These are phyloP conservation scores for Eupristina koningsbergeri DNA, from an alignment of 1,140 invertebrate species.

Conservation along the genomic window DNA sequence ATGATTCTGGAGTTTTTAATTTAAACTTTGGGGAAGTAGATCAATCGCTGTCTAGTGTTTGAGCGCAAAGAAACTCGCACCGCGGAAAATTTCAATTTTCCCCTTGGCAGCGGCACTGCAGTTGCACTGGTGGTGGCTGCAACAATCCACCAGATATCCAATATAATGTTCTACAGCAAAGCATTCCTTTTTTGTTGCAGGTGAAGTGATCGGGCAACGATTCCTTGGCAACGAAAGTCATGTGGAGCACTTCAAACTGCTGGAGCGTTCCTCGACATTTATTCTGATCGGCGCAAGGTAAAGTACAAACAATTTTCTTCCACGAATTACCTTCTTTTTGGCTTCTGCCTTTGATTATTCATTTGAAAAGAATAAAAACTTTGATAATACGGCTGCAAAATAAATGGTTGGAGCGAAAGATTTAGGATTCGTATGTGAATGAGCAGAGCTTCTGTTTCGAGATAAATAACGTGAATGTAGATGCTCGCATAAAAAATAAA, in stretches of 20 bases:
- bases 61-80: not conserved
- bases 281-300: constrained; percentile 81
- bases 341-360: too few relatives aligned
- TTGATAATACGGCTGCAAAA: too few relatives aligned
- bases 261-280: constrained; percentile 77
- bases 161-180: not conserved
- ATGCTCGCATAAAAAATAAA: too few relatives aligned
- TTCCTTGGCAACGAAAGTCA: constrained; percentile 77
- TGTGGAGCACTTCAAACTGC: constrained; percentile 79
- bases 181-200: constrained; percentile 67
- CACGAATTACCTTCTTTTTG: not conserved
- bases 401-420: too few relatives aligned
- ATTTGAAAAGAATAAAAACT: too few relatives aligned
- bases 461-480: too few relatives aligned
- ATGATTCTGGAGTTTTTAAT: constrained; percentile 44
- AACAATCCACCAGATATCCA: not conserved
- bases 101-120: not conserved
- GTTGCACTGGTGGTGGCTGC: not conserved
- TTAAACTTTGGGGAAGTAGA: constrained; percentile 44
- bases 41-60: constrained; percentile 18
- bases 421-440: too few relatives aligned
- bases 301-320: constrained; percentile 54
- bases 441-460: too few relatives aligned
- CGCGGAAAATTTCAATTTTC: constrained; percentile 46
- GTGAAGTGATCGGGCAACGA: constrained; percentile 73